These are phyloP conservation scores for Lepilemur septentrionalis DNA, from an alignment of 2,797 vertebrate genomes.

Conservation along the genomic window DNA sequence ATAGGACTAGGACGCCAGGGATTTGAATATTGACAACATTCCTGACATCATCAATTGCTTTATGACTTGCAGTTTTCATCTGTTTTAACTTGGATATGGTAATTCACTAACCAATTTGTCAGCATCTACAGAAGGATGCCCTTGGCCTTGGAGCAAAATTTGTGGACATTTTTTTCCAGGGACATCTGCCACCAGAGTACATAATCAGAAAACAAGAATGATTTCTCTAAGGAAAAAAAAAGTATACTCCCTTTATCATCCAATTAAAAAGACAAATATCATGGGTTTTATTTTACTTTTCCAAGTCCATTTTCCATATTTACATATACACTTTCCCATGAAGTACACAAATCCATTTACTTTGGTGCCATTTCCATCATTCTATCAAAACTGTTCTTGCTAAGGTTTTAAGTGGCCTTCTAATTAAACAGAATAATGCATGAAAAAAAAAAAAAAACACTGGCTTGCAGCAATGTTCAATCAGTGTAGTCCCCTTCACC, in stretches of 20 bases:
- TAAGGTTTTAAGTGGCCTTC: neutral
- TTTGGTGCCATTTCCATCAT: neutral
- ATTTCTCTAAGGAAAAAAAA: neutral
- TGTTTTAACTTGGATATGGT: neutral
- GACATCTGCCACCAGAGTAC: neutral
- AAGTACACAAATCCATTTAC: neutral
- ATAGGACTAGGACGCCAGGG: neutral
- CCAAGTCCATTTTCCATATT: neutral
- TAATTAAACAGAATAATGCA: neutral
- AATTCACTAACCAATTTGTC: conserved; percentile 26
- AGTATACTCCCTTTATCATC: neutral
- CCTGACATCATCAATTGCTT: neutral
- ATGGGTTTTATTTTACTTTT: neutral
- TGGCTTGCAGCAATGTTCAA: neutral
- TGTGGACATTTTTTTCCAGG: neutral
- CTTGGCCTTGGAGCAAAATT: neutral
- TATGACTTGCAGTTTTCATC: neutral
- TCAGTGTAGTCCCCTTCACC: neutral
- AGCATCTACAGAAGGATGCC: neutral
- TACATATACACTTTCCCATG: neutral
- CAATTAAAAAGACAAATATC: neutral
- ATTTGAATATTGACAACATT: neutral
- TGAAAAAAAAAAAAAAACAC: neutral
- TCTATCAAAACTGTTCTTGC: neutral
- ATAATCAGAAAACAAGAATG: neutral